Percentiles rank a stretch among this genome's conserved stretches.
These are phyloP conservation scores for Tridacna gigas DNA, from an alignment of 2,888 invertebrate species.

Conservation along the genomic window DNA sequence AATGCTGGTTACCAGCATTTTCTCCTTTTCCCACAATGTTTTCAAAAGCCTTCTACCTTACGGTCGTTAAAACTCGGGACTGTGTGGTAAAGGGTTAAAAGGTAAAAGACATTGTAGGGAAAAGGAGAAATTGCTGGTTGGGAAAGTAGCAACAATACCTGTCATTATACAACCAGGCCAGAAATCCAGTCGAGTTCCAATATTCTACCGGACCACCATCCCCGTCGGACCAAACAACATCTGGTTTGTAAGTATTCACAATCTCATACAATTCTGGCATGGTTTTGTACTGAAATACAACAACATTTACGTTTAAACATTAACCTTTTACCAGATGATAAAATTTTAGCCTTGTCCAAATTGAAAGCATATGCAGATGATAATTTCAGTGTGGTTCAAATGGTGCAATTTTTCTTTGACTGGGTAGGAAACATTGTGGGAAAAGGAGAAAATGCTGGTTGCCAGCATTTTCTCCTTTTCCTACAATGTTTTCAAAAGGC, in stretches of 20 bases:
- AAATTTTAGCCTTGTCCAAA: neutral
- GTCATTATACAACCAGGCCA: constrained; percentile 86
- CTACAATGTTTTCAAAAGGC: neutral
- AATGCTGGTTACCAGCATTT: too few relatives aligned
- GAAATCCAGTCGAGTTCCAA: constrained; percentile 85
- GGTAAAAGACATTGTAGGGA: too few relatives aligned
- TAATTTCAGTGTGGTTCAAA: too few relatives aligned
- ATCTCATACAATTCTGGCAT: constrained; percentile 90
- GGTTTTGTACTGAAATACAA: constrained; percentile 77
- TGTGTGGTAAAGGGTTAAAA: too few relatives aligned
- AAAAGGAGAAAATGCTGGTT: neutral
- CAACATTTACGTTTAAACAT: too few relatives aligned
- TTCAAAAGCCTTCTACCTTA: too few relatives aligned
- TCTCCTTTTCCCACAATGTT: too few relatives aligned
- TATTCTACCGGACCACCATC: constrained; percentile 93
- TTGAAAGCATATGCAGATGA: neutral
- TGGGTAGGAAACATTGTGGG: neutral
- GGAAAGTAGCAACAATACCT: constrained; percentile 76
- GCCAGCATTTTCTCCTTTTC: neutral
- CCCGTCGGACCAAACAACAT: constrained; percentile 84
- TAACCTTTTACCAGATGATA: too few relatives aligned
- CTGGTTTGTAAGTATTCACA: constrained; percentile 82
- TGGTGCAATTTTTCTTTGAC: too few relatives aligned
- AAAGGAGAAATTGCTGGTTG: too few relatives aligned
- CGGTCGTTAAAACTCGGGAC: too few relatives aligned